Evolutionary conservation across 1,140 invertebrate genomes (phyloP).

Genomic region (Lithobius niger): DNA sequence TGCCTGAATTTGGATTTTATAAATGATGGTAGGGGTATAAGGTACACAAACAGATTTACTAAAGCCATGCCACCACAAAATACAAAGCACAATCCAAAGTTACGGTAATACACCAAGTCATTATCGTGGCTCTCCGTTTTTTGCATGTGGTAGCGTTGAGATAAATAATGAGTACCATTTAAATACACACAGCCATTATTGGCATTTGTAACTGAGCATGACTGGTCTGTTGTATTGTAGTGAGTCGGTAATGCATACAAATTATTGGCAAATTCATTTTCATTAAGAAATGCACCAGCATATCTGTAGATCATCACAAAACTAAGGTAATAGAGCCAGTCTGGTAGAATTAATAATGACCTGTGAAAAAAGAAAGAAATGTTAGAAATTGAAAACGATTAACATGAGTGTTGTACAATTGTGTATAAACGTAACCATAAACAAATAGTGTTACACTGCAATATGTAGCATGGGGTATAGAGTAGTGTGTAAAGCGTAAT

Average conservation of each 20-base stretch:
- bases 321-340: slow-evolving; percentile 64
- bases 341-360: slow-evolving; percentile 44
- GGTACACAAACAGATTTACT: slow-evolving; percentile 68
- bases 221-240: slow-evolving; percentile 17
- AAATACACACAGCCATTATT: slow-evolving; percentile 49
- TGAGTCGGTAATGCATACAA: slow-evolving; percentile 21
- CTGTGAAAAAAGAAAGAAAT: slow-evolving; percentile 18
- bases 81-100: slow-evolving; percentile 66
- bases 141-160: slow-evolving; percentile 51
- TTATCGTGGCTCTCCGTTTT: slow-evolving; percentile 19
- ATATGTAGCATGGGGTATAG: too few relatives aligned
- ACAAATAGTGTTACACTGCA: too few relatives aligned
- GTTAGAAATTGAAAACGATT: neutral
- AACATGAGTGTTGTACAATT: too few relatives aligned
- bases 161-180: slow-evolving; percentile 54
- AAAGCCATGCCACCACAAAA: slow-evolving; percentile 66
- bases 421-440: too few relatives aligned
- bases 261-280: slow-evolving; percentile 43
- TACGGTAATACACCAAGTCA: slow-evolving; percentile 50
- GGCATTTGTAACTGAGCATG: slow-evolving; percentile 24
- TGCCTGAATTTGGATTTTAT: slow-evolving; percentile 80
- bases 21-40: slow-evolving; percentile 69
- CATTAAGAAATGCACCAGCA: slow-evolving; percentile 52
- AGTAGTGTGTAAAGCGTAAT: too few relatives aligned
- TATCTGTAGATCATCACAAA: slow-evolving; percentile 63